A percentile compares a stretch with the other conserved stretches of the same genome.
Evolutionary conservation across 2,888 invertebrate genomes (phyloP).

Genomic region (Mesorhabditis spiculigera): DNA sequence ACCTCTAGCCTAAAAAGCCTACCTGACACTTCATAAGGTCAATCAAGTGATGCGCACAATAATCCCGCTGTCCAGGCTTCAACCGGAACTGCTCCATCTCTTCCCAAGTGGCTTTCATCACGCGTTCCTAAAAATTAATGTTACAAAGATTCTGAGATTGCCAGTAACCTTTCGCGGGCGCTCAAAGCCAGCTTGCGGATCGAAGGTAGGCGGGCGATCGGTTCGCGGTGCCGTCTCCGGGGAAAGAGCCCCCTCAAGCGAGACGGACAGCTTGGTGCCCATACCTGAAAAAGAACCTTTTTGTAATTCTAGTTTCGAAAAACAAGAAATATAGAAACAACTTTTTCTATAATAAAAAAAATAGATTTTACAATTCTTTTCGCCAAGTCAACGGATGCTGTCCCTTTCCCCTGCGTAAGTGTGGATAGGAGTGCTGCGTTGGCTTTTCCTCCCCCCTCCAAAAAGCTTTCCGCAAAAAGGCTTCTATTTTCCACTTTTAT

Average conservation of each 20-base stretch:
- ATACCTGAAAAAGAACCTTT: conserved; percentile 19
- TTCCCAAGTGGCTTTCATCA: conserved; percentile 45
- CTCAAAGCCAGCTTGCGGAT: conserved; percentile 54
- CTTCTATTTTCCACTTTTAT: too few relatives aligned
- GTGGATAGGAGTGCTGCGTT: too few relatives aligned
- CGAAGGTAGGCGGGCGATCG: conserved; percentile 56
- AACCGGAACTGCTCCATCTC: conserved; percentile 50
- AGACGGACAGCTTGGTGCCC: conserved; percentile 52
- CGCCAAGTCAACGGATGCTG: too few relatives aligned
- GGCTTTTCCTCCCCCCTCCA: too few relatives aligned
- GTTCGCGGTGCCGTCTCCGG: conserved; percentile 50
- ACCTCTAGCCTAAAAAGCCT: background rate
- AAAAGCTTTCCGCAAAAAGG: too few relatives aligned
- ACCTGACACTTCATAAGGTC: conserved; percentile 50
- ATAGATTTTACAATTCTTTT: too few relatives aligned
- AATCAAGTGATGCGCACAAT: conserved; percentile 55
- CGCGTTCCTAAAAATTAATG: conserved; percentile 23
- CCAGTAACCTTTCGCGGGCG: conserved; percentile 40
- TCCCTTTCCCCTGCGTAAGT: too few relatives aligned
- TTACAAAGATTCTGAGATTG: background rate
- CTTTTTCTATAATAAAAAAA: too few relatives aligned
- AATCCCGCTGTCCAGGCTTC: conserved; percentile 51
- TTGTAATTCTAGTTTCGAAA: too few relatives aligned
- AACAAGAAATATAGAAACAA: too few relatives aligned
- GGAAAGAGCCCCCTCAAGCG: conserved; percentile 41